Evolutionary conservation across 2,888 invertebrate genomes (phyloP), one percentile per base, ranked within the genome.

Genomic region (Meteorus colon): DNA sequence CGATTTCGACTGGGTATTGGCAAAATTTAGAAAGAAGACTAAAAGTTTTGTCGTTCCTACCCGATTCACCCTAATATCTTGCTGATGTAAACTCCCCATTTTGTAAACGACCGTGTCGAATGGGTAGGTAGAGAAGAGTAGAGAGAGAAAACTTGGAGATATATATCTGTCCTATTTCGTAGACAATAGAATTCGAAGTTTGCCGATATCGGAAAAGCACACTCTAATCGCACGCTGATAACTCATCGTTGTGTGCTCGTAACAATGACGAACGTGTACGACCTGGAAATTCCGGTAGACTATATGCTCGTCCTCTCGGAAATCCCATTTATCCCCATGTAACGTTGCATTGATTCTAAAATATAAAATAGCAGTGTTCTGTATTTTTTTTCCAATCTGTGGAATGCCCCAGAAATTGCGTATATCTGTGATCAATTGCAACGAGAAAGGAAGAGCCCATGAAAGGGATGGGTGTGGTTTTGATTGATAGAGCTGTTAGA

Each of bases 221-320:
- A 41, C 67, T 45, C 72, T 76, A 79, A 79, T 78, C 76, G 76
- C 27, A 29, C 70, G 8, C 45, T 66, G 73, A 79, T 79, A 76
- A 79, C 75, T 79, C 78, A 79, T 74, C 78, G 4, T 14, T 41
- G 70, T 55, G 19, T 48, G 31, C 63, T 74, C 63, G 48, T 68
- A 60, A 68, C 74, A 74, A 74, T 71, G 71, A 66, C 19, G 24
- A 55, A 71, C 65, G n/a, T 24, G 10, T 66, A 51, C 34, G 31
- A 68, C 63, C 67, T 68, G 55, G 34, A 62, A 73, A 51, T 27
- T 29, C 24, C 16, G 6, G 48, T 51, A 66, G 45, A 24, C 8
- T 55, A 60, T 19, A 27, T 72, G 45, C 60, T 29, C 62, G 67
- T 67, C 48, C 72, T 62, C 62, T 27, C 31, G 72, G 62, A 48